Conservation (phyloP, 2,113 vertebrate genomes). For the Silurus meridionalis region DNA sequence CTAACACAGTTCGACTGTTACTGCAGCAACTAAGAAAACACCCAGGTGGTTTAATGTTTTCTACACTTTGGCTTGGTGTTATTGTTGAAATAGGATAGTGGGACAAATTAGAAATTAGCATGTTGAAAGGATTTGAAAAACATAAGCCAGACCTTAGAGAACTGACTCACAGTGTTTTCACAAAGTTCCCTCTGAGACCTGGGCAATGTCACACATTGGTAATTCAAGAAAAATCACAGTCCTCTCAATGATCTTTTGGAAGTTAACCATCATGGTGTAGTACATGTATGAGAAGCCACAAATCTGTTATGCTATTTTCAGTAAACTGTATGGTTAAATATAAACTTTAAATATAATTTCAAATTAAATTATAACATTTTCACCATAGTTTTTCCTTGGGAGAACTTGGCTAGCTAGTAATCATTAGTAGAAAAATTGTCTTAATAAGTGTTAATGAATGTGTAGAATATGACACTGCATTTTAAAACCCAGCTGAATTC, state of each 20-base stretch:
- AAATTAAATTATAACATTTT: neutral
- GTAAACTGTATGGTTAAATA: too few relatives aligned
- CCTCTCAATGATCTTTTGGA: conserved; percentile 20
- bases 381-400: neutral
- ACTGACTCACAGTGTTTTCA: conserved; percentile 17
- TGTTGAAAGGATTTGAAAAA: conserved; percentile 45
- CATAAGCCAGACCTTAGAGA: conserved; percentile 29
- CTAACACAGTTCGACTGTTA: conserved; percentile 52
- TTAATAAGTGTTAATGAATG: neutral
- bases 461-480: neutral
- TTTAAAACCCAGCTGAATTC: neutral
- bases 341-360: too few relatives aligned
- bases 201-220: conserved; percentile 29
- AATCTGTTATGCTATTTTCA: neutral
- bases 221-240: conserved; percentile 20
- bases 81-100: conserved; percentile 50
- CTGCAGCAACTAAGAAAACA: conserved; percentile 32
- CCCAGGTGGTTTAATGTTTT: conserved; percentile 56
- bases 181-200: conserved; percentile 27
- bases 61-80: conserved; percentile 43
- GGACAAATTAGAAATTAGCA: conserved; percentile 52
- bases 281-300: neutral
- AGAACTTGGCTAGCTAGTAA: neutral
- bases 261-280: neutral
- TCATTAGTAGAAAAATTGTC: neutral